A percentile compares a stretch with the other conserved stretches of the same genome.
Evolutionary conservation across 2,888 invertebrate genomes (phyloP).

Genomic region (Caenorhabditis afra): DNA sequence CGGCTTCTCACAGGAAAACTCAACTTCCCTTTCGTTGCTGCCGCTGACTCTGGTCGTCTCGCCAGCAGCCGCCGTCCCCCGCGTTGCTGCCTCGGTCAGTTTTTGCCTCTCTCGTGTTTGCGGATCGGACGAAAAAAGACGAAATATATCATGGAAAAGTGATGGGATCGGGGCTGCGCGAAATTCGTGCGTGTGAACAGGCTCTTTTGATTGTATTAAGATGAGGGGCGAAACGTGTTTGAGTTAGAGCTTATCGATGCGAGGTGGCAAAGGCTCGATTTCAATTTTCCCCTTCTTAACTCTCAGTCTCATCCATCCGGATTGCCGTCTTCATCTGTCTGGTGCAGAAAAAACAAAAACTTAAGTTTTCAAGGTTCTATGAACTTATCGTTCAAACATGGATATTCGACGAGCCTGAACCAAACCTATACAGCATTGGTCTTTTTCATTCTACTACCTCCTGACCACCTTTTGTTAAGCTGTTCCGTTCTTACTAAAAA

Average conservation of each 20-base stretch:
- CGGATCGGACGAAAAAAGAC: conserved; percentile 36
- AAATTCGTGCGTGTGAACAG: conserved; percentile 47
- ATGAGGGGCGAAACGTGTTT: conserved; percentile 45
- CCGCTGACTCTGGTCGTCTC: conserved; percentile 1
- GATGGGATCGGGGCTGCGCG: conserved; percentile 15
- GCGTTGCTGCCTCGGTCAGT: conserved; percentile 14
- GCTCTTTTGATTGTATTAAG: conserved; percentile 56
- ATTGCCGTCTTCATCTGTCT: background rate
- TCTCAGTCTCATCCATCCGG: conserved; percentile 13
- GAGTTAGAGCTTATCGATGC: conserved; percentile 43
- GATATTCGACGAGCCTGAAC: too few species aligned
- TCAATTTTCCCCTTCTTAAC: conserved; percentile 17
- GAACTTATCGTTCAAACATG: too few species aligned
- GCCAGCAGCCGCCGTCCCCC: background rate
- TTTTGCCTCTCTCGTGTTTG: conserved; percentile 27
- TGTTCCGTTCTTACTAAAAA: too few species aligned
- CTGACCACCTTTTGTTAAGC: too few species aligned
- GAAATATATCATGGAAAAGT: conserved; percentile 39
- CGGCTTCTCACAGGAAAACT: background rate
- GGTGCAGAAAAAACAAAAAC: too few species aligned
- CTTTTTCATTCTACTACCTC: too few species aligned
- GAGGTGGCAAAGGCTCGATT: conserved; percentile 44
- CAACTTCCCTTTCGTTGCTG: background rate
- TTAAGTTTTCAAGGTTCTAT: too few species aligned
- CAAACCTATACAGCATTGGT: too few species aligned